Conservation (phyloP, 2,797 vertebrate species). For the Botia kubotai region DNA sequence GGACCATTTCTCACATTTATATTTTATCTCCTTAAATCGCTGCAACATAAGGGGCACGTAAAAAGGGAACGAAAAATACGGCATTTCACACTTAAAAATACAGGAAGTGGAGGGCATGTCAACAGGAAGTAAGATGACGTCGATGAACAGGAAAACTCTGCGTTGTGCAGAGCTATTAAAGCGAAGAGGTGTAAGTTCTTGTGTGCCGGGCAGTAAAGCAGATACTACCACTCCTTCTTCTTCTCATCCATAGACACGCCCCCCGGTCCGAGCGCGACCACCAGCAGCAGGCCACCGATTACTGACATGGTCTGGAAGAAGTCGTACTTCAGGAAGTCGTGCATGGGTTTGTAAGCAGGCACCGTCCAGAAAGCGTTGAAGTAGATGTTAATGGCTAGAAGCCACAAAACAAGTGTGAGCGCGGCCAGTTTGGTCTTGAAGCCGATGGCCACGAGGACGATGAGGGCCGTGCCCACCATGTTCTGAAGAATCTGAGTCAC, state of each 20-base stretch:
- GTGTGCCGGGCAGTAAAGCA: slow-evolving; percentile 63
- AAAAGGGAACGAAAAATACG: slow-evolving; percentile 59
- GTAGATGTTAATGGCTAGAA: slow-evolving; percentile 94
- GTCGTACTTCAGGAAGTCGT: slow-evolving; percentile 98
- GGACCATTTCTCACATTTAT: slow-evolving; percentile 36
- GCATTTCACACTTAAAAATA: slow-evolving; percentile 51
- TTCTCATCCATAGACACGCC: slow-evolving; percentile 99
- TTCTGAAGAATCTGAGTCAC: slow-evolving; percentile 90
- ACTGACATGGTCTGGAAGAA: slow-evolving; percentile 99
- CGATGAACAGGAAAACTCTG: slow-evolving; percentile 28
- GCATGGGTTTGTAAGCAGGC: slow-evolving; percentile 96
- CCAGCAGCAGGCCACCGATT: slow-evolving; percentile 93
- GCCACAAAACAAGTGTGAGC: slow-evolving; percentile 94
- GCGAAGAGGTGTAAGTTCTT: slow-evolving; percentile 35
- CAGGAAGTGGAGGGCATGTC: slow-evolving; percentile 50
- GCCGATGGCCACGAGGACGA: slow-evolving; percentile 94
- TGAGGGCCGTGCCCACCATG: slow-evolving; percentile 94
- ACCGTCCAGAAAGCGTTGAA: slow-evolving; percentile 99
- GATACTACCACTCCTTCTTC: slow-evolving; percentile 92
- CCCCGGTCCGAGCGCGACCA: slow-evolving; percentile 95
- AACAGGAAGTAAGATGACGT: slow-evolving; percentile 24
- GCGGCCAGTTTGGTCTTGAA: slow-evolving; percentile 98
- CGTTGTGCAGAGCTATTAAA: slow-evolving; percentile 52
- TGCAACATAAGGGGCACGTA: slow-evolving; percentile 31
- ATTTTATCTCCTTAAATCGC: slow-evolving; percentile 45